These are phyloP conservation scores for Acanthococcus lagerstroemiae DNA, from an alignment of 2,888 invertebrate genomes.

Conservation along the genomic window DNA sequence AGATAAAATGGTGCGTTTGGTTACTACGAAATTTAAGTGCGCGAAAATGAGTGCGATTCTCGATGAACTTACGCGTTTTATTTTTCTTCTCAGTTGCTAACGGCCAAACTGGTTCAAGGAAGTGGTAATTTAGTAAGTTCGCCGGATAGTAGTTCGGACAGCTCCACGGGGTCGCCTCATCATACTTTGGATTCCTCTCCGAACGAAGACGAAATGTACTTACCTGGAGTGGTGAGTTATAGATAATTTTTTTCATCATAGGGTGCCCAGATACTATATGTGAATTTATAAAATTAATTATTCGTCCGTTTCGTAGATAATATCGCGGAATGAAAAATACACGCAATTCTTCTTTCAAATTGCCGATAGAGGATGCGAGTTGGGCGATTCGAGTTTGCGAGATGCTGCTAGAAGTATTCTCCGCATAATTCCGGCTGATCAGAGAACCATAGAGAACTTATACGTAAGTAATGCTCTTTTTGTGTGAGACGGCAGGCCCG, in stretches of 20 bases:
- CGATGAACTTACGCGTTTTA: too few relatives aligned
- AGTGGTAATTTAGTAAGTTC: constrained; percentile 63
- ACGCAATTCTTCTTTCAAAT: constrained; percentile 73
- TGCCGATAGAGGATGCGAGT: constrained; percentile 74
- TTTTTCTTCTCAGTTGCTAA: constrained; percentile 48
- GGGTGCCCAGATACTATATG: too few relatives aligned
- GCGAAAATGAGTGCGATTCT: too few relatives aligned
- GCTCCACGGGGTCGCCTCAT: constrained; percentile 85
- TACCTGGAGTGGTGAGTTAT: constrained; percentile 76
- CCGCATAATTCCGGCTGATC: constrained; percentile 69
- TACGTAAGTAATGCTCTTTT: constrained; percentile 40
- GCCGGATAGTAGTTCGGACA: constrained; percentile 89
- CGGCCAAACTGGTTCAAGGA: constrained; percentile 65
- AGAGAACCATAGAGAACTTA: constrained; percentile 52
- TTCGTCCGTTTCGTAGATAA: constrained; percentile 57
- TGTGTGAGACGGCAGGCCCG: constrained; percentile 35
- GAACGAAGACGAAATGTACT: constrained; percentile 74
- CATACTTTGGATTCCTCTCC: constrained; percentile 65
- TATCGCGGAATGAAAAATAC: constrained; percentile 70
- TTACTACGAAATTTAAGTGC: not conserved
- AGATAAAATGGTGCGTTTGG: constrained; percentile 23
- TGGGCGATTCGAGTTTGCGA: constrained; percentile 66
- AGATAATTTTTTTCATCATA: not conserved
- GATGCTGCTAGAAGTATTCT: constrained; percentile 73
- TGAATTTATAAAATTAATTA: not conserved